phyloP scores from a whole-genome alignment of 1,140 invertebrate genomes.

The Drosophila novamexicana region DNA sequence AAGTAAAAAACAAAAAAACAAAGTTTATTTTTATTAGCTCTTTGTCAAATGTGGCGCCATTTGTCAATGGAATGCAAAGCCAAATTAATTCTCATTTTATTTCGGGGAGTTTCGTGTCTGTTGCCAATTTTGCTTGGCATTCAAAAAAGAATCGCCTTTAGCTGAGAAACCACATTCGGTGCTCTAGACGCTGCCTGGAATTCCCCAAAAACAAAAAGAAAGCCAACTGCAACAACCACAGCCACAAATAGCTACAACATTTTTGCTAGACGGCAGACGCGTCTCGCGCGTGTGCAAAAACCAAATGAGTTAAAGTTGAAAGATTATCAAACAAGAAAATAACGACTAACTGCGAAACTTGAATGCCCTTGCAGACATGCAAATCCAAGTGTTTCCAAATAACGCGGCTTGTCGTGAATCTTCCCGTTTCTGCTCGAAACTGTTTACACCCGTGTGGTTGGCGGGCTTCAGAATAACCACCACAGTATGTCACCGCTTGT shows the following conservation, averaged over 20 bases:
- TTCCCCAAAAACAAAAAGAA: conserved; percentile 61
- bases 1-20: conserved; percentile 2
- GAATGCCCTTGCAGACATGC: neutral
- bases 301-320: conserved; percentile 19
- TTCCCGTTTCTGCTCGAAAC: too few species aligned
- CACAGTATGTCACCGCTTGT: too few species aligned
- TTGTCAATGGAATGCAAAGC: conserved; percentile 61
- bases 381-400: too few species aligned
- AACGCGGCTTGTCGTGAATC: too few species aligned
- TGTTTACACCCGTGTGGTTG: too few species aligned
- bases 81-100: conserved; percentile 66
- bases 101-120: conserved; percentile 14
- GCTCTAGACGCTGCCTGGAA: conserved; percentile 58
- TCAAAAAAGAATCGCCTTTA: conserved; percentile 44
- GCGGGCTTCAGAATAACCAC: too few species aligned
- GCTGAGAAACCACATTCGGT: conserved; percentile 40
- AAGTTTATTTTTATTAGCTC: conserved; percentile 9
- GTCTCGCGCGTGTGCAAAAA: conserved; percentile 62
- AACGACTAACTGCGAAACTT: neutral
- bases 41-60: conserved; percentile 62
- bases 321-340: neutral
- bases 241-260: conserved; percentile 40
- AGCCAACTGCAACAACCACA: conserved; percentile 56
- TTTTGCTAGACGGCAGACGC: conserved; percentile 35
- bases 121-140: conserved; percentile 44